Percentiles rank a stretch among this genome's conserved stretches.
phyloP scores from a whole-genome alignment of 53 echinoderm and acorn worm genomes.

The Stichopus horrens region DNA sequence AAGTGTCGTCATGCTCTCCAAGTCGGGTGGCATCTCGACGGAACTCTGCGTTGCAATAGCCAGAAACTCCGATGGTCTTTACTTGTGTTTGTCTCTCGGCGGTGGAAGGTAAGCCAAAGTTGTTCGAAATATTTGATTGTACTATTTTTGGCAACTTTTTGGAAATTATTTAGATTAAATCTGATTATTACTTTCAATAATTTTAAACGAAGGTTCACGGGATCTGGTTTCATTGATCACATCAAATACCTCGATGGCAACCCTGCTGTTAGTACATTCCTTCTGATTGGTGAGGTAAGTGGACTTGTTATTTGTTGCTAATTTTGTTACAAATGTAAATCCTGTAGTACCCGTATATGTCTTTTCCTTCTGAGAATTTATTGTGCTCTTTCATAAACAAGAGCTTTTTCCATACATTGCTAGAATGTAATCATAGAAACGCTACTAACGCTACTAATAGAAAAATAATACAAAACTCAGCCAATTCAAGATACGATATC shows the following conservation, averaged over 20 bases:
- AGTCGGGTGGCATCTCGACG: conserved; percentile 66
- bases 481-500: too few species aligned
- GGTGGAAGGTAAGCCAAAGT: conserved; percentile 62
- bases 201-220: conserved; percentile 51
- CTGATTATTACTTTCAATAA: too few species aligned
- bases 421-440: too few species aligned
- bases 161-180: too few species aligned
- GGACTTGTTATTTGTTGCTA: not conserved
- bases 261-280: conserved; percentile 64
- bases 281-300: conserved; percentile 75
- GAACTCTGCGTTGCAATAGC: conserved; percentile 57
- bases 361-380: too few species aligned
- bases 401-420: too few species aligned
- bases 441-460: too few species aligned
- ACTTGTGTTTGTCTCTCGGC: conserved; percentile 61
- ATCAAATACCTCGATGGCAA: conserved; percentile 60
- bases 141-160: not conserved
- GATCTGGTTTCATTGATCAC: conserved; percentile 67
- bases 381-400: too few species aligned
- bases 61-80: conserved; percentile 68
- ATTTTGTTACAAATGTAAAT: too few species aligned
- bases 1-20: conserved; percentile 67
- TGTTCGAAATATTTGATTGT: not conserved
- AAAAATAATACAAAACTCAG: too few species aligned
- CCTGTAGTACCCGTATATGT: not conserved